Conservation (phyloP, 2,888 invertebrate genomes). For the Cephus nigrinus region DNA sequence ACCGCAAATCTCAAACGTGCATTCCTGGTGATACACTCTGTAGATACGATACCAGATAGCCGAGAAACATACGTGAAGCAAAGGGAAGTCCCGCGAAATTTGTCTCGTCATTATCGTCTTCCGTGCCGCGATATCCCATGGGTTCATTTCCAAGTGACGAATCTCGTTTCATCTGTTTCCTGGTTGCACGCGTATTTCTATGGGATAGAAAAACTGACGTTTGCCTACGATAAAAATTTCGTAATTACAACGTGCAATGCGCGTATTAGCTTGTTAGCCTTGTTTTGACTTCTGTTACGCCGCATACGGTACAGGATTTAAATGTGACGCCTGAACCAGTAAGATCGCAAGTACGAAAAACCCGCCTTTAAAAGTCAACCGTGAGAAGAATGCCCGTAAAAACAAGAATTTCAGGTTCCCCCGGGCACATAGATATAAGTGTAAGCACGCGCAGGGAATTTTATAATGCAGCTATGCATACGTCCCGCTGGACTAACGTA, state of each 20-base stretch:
- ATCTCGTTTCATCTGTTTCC: not conserved
- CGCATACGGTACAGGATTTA: not conserved
- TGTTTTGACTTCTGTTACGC: not conserved
- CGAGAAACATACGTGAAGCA: not conserved
- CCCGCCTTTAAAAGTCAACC: not conserved
- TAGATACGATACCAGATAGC: not conserved
- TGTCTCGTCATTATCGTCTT: not conserved
- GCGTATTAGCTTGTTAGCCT: too few species aligned
- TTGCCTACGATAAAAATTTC: too few species aligned
- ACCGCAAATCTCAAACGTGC: too few species aligned
- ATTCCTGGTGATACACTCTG: too few species aligned
- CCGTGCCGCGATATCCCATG: not conserved
- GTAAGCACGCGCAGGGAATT: not conserved
- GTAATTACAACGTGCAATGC: too few species aligned
- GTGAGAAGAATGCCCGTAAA: not conserved
- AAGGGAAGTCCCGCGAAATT: not conserved
- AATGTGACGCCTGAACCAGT: not conserved
- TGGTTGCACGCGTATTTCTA: not conserved
- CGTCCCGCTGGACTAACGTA: not conserved
- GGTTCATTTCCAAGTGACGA: not conserved
- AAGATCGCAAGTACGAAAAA: not conserved
- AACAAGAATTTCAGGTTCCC: not conserved
- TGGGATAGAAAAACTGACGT: not conserved
- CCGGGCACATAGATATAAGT: not conserved
- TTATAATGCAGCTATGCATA: not conserved